These are phyloP conservation scores for Latrodectus elegans DNA, from an alignment of 2,888 invertebrate genomes.

Conservation along the genomic window DNA sequence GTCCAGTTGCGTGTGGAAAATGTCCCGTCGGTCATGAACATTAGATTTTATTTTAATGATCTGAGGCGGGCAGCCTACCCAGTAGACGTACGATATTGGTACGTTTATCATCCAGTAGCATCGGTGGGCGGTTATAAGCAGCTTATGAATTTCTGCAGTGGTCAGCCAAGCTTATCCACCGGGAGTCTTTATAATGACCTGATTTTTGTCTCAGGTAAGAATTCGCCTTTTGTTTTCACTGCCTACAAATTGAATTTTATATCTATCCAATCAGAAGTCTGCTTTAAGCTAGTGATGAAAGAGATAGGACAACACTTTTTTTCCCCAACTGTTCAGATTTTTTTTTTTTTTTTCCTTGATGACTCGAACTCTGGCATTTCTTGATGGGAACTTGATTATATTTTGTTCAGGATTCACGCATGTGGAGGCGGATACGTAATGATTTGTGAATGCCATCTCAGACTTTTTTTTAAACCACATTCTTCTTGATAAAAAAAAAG, in stretches of 20 bases:
- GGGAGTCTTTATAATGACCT: neutral
- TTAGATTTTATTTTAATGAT: constrained; percentile 1
- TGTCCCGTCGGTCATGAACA: constrained; percentile 22
- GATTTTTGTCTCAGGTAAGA: neutral
- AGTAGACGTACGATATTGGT: neutral
- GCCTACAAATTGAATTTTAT: constrained; percentile 27
- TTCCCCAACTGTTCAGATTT: no score
- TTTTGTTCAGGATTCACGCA: no score
- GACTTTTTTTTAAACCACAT: no score
- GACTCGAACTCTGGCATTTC: no score
- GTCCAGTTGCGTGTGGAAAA: constrained; percentile 51
- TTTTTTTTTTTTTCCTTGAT: no score
- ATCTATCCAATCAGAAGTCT: neutral
- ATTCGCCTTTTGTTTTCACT: neutral
- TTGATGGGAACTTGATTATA: no score
- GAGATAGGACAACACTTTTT: no score
- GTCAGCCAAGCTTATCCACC: neutral
- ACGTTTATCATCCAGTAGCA: neutral
- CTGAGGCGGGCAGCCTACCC: neutral
- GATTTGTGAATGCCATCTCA: no score
- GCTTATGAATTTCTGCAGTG: neutral
- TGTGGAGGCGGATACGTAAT: no score
- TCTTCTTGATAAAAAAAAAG: no score
- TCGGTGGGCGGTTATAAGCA: neutral
- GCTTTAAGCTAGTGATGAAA: no score